Base-by-base conservation (phyloP, 1,140 invertebrate species). In the Sycophaga agraensis region DNA sequence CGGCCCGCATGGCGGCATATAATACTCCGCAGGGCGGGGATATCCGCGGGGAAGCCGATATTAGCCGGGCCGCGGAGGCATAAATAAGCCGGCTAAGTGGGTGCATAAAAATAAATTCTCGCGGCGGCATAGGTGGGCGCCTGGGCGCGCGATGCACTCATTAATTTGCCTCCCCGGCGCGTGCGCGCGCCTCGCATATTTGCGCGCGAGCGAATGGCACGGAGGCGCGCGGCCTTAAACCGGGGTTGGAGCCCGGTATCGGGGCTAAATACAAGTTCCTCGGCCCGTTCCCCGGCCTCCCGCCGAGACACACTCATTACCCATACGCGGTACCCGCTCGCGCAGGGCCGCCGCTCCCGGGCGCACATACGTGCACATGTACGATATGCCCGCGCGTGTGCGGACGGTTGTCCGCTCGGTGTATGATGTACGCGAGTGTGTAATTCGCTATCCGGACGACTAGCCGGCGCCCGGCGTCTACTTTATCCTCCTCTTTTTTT, bases 401-500 rank as follows among this genome's bases (percentile, higher is more conserved):
- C 14, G 11, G 16, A 16, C 22, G 34, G 37, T 22, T 39, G 24
- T 28, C 1, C 9, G 40, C n/a, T n/a, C n/a, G n/a, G n/a, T n/a
- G n/a, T n/a, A n/a, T n/a, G n/a, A n/a, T n/a, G n/a, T n/a, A 31
- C 28, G 54, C 54, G 35, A 43, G 58, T 65, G 54, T 68, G 68
- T 69, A 70, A 66, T 69, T 66, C 42, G 63, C 55, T 49, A 31
- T 49, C 26, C 28, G 60, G 53, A 71, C 72, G 72, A 55, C 72
- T 69, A 68, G 60, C 69, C 66, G 73, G 71, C 72, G 69, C 71
- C 73, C 65, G 26, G 3, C 16, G 1, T 11, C 3, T 49, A 22
- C 21, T 22, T 34, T 14, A 31, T 49, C 1, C 7, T 31, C 46
- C 16, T 31, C 28, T 11, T 31, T 28, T 31, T 31, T 49, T 21